Evolutionary conservation across 2,797 vertebrate genomes (phyloP).

Genomic region (Fistularia tabacaria): DNA sequence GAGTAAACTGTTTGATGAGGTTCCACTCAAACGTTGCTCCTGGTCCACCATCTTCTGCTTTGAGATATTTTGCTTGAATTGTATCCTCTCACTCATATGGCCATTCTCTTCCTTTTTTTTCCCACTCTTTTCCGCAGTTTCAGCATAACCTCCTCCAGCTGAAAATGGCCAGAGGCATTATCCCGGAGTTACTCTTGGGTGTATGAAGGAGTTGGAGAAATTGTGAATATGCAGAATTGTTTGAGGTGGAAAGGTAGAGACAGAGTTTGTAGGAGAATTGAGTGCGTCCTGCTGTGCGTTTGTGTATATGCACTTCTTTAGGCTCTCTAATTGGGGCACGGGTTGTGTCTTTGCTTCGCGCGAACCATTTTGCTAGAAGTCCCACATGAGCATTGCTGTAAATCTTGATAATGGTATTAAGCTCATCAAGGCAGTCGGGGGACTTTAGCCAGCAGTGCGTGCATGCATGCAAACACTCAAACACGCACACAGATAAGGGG

Average conservation of each 20-base stretch:
- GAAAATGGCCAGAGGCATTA: slow-evolving; percentile 50
- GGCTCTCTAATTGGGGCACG: slow-evolving; percentile 71
- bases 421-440: slow-evolving; percentile 56
- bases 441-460: slow-evolving; percentile 40
- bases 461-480: slow-evolving; percentile 9
- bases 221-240: slow-evolving; percentile 55
- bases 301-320: slow-evolving; percentile 32
- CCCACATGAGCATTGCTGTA: slow-evolving; percentile 68
- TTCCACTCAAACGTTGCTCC: slow-evolving; percentile 10
- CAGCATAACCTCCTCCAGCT: slow-evolving; percentile 47
- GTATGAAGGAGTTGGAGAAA: slow-evolving; percentile 7
- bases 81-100: slow-evolving; percentile 18
- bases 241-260: slow-evolving; percentile 53
- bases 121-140: slow-evolving; percentile 50
- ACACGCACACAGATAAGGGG: slow-evolving; percentile 11
- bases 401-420: slow-evolving; percentile 75
- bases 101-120: slow-evolving; percentile 43
- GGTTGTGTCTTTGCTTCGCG: slow-evolving; percentile 56
- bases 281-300: slow-evolving; percentile 23
- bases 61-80: slow-evolving; percentile 34
- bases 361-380: slow-evolving; percentile 66
- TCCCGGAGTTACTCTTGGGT: slow-evolving; percentile 31
- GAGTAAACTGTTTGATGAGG: slow-evolving; percentile 9
- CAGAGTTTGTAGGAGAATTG: slow-evolving; percentile 28
- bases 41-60: slow-evolving; percentile 31